A percentile compares a stretch with the other conserved stretches of the same genome.
Evolutionary conservation across 2,888 invertebrate species (phyloP).

Genomic region (Acronicta alni): DNA sequence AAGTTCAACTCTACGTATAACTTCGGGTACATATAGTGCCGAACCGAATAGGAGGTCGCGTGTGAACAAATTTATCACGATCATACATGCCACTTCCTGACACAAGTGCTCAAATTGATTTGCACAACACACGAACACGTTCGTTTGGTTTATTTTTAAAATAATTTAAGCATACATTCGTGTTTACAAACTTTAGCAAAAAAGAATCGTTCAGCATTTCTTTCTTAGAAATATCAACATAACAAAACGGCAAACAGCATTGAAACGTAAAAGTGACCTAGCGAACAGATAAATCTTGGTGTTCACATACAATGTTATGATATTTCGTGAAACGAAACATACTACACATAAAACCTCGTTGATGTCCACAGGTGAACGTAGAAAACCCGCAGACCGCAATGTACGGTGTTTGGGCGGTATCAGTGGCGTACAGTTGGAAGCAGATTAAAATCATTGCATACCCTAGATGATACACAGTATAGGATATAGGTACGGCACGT

Average conservation of each 20-base stretch:
- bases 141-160: constrained; percentile 38
- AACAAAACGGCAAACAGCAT: constrained; percentile 13
- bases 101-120: constrained; percentile 41
- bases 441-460: too few species aligned
- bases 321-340: constrained; percentile 13
- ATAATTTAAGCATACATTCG: constrained; percentile 34
- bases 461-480: too few species aligned
- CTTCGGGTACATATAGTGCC: constrained; percentile 17
- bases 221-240: constrained; percentile 33
- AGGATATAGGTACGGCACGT: too few species aligned
- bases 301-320: constrained; percentile 17
- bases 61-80: constrained; percentile 43
- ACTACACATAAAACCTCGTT: background rate
- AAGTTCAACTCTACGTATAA: constrained; percentile 16
- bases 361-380: background rate
- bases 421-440: too few species aligned
- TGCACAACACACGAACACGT: constrained; percentile 34
- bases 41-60: constrained; percentile 40
- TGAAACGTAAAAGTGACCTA: constrained; percentile 25
- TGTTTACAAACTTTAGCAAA: constrained; percentile 25
- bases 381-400: constrained; percentile 8
- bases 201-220: constrained; percentile 30
- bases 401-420: constrained; percentile 2
- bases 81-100: constrained; percentile 35
- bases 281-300: constrained; percentile 28